Percentiles rank a stretch among this genome's conserved stretches.
These are phyloP conservation scores for Epistrophe grossulariae DNA, from an alignment of 2,888 invertebrate species.

Conservation along the genomic window DNA sequence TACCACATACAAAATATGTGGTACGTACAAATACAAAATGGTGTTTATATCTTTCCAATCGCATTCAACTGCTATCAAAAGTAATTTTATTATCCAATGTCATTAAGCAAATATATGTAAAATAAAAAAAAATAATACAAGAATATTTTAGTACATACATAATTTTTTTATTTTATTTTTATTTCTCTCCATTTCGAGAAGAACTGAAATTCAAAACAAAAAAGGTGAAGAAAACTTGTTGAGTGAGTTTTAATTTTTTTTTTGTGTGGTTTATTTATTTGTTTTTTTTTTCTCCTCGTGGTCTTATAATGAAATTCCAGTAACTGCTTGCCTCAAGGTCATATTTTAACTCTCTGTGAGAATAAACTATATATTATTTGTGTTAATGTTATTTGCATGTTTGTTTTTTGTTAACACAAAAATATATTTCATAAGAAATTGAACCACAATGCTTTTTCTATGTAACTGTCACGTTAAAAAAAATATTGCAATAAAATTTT, in stretches of 20 bases:
- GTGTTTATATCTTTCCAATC: slow-evolving; percentile 35
- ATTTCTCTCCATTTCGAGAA: slow-evolving; percentile 38
- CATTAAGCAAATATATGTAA: not conserved
- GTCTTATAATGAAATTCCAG: slow-evolving; percentile 70
- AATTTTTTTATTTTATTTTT: slow-evolving; percentile 21
- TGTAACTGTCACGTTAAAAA: slow-evolving; percentile 40
- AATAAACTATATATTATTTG: not conserved
- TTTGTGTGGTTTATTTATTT: slow-evolving; percentile 20
- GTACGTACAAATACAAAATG: not conserved
- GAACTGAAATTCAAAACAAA: slow-evolving; percentile 48
- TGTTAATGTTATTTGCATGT: slow-evolving; percentile 1
- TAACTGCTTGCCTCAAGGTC: slow-evolving; percentile 72
- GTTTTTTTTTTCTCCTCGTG: slow-evolving; percentile 57
- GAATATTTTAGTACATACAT: slow-evolving; percentile 21
- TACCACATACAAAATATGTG: not conserved
- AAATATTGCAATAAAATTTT: slow-evolving; percentile 56
- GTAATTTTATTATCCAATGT: slow-evolving; percentile 48
- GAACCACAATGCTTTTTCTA: not conserved
- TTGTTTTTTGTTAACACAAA: not conserved
- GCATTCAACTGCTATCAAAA: not conserved
- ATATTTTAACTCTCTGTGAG: slow-evolving; percentile 57
- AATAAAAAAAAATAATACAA: not conserved
- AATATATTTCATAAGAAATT: not conserved
- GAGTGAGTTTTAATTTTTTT: slow-evolving; percentile 47
- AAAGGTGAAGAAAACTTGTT: slow-evolving; percentile 60